Conservation (phyloP, 2,797 vertebrate species). For the Enteromius trimaculatus region DNA sequence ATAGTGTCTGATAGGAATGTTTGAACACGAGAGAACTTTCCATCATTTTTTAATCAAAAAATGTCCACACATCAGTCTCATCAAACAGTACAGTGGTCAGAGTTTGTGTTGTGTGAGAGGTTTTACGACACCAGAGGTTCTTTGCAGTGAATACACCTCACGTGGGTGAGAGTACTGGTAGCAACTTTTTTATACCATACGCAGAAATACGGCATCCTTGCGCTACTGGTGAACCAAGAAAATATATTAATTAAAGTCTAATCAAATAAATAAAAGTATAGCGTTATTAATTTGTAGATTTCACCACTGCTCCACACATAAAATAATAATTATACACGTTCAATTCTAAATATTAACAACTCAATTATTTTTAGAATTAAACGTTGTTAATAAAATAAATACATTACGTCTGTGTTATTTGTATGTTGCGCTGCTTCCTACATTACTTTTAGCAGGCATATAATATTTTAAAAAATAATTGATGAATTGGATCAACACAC, state of each 20-base stretch:
- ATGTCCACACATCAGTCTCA: slow-evolving; percentile 39
- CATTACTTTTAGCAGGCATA: too few relatives aligned
- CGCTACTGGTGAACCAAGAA: not conserved
- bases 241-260: not conserved
- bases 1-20: slow-evolving; percentile 61
- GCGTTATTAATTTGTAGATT: not conserved
- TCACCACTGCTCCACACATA: not conserved
- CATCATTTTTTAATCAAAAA: slow-evolving; percentile 57
- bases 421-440: not conserved
- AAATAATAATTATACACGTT: not conserved
- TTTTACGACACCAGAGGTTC: not conserved
- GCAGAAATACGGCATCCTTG: not conserved
- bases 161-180: not conserved
- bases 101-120: not conserved
- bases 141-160: slow-evolving; percentile 8
- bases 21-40: slow-evolving; percentile 63
- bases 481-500: too few relatives aligned
- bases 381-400: not conserved
- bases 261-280: not conserved
- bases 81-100: slow-evolving; percentile 6
- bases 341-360: not conserved
- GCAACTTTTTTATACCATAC: not conserved
- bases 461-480: not conserved
- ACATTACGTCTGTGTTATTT: not conserved
- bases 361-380: too few relatives aligned